Conservation (phyloP, 2,113 vertebrate genomes). For the Carollia perspicillata region DNA sequence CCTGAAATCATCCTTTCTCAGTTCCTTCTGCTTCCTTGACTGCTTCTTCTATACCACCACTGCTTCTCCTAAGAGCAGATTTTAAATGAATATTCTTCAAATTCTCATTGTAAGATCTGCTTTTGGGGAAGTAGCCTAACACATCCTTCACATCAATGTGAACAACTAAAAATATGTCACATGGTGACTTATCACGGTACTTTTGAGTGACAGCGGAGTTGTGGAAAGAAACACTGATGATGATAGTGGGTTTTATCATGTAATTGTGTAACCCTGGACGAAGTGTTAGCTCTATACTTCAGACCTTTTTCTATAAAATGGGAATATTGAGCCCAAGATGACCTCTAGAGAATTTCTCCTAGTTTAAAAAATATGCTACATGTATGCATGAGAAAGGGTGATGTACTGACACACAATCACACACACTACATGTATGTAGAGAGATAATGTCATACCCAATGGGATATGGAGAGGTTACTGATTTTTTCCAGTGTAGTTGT, state of each 20-base stretch:
- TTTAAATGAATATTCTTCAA: not conserved
- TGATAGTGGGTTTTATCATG: not conserved
- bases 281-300: not conserved
- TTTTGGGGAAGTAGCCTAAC: not conserved
- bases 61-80: not conserved
- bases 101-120: not conserved
- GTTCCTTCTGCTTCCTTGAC: not conserved
- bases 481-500: not conserved
- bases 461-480: not conserved
- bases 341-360: not conserved
- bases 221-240: not conserved
- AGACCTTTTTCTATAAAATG: not conserved
- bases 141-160: not conserved
- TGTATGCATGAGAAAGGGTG: no score
- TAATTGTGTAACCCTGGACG: not conserved
- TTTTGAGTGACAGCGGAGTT: not conserved
- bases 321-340: fast-evolving
- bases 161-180: not conserved
- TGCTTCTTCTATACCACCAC: not conserved
- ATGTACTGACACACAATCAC: not conserved
- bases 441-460: not conserved
- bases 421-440: not conserved
- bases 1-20: not conserved
- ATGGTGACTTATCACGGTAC: not conserved
- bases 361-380: not conserved